phyloP scores from a whole-genome alignment of 2,888 invertebrate genomes.

The Drosophila koepferae region DNA sequence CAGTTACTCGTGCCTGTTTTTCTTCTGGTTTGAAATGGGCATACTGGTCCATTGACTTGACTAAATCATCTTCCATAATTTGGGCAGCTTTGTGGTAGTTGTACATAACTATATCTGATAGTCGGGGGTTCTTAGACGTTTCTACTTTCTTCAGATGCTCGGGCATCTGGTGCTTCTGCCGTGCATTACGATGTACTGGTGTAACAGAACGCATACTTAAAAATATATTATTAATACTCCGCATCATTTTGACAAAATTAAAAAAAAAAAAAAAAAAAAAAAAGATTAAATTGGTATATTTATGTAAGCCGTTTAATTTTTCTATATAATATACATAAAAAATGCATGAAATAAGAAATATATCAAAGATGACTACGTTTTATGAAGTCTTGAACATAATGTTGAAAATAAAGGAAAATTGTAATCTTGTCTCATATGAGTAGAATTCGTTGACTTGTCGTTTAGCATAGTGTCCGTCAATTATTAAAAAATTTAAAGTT shows the following conservation, averaged over 20 bases:
- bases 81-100: constrained; percentile 82
- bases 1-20: constrained; percentile 72
- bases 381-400: too few species aligned
- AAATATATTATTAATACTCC: constrained; percentile 11
- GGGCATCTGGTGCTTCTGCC: constrained; percentile 77
- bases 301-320: background rate
- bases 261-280: background rate
- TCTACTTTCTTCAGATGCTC: constrained; percentile 67
- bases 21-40: constrained; percentile 66
- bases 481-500: background rate
- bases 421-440: background rate
- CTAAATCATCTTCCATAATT: constrained; percentile 73
- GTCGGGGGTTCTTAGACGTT: constrained; percentile 70
- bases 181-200: background rate
- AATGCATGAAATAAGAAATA: background rate
- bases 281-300: background rate
- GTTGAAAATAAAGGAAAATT: background rate
- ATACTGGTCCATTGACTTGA: constrained; percentile 77
- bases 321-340: background rate
- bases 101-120: constrained; percentile 82
- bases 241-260: constrained; percentile 28
- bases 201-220: background rate
- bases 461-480: background rate
- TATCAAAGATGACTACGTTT: constrained; percentile 1
- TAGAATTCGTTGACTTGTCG: background rate